phyloP scores from a whole-genome alignment of 2,888 invertebrate genomes.

The Eupithecia vulgata region DNA sequence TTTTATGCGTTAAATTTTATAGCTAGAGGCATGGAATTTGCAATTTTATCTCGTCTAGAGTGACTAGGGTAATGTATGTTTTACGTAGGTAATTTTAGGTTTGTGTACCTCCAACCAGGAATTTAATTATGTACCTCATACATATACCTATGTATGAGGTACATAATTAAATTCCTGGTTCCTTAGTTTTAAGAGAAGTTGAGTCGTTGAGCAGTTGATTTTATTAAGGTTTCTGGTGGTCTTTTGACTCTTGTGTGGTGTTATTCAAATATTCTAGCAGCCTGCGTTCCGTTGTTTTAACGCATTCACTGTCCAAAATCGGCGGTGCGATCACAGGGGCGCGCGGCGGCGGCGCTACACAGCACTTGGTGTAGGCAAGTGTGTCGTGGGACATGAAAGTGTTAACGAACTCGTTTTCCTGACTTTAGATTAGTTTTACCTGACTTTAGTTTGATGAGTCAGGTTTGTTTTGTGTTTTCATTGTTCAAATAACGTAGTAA shows the following conservation, averaged over 20 bases:
- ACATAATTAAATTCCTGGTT: no score
- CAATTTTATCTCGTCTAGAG: conserved; percentile 13
- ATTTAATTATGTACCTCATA: not conserved
- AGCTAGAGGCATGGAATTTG: conserved; percentile 14
- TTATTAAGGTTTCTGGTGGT: not conserved
- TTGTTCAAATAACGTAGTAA: no score
- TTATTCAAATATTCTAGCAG: no score
- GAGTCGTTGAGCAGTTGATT: no score
- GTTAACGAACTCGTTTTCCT: not conserved
- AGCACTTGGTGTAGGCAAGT: no score
- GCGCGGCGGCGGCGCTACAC: no score
- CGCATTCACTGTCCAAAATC: no score
- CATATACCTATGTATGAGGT: no score
- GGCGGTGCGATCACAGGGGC: no score
- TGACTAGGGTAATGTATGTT: not conserved
- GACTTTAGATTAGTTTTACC: not conserved
- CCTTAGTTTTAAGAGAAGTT: no score
- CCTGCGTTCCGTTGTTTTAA: no score
- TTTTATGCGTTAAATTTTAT: conserved; percentile 26
- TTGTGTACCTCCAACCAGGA: not conserved
- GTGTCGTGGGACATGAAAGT: no score
- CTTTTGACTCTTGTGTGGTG: not conserved
- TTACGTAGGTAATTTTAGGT: conserved; percentile 6
- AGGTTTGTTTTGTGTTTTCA: not conserved
- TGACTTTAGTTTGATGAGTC: not conserved